Evolutionary conservation across 2,888 invertebrate species (phyloP).

Genomic region (Drosophila pseudotakahashii): DNA sequence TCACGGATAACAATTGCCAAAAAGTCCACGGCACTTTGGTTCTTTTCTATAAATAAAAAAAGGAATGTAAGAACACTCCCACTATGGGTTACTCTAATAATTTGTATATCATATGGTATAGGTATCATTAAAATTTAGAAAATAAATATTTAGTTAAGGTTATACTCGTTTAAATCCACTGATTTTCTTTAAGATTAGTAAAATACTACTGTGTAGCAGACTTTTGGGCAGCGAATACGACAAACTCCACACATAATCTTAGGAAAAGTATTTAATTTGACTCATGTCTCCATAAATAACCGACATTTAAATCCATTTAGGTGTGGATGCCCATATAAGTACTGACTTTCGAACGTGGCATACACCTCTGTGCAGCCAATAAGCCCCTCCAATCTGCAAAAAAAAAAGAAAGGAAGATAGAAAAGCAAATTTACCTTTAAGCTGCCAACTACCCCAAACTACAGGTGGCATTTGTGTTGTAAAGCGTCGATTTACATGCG

Average conservation of each 20-base stretch:
- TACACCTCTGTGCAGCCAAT: not conserved
- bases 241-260: not conserved
- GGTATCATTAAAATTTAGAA: no score
- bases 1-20: constrained; percentile 41
- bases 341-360: not conserved
- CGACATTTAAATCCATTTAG: not conserved
- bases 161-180: no score
- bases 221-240: not conserved
- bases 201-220: not conserved
- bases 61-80: not conserved
- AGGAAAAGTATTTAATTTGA: not conserved
- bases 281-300: not conserved
- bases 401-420: constrained; percentile 23
- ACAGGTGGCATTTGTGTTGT: constrained; percentile 74
- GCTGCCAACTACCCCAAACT: constrained; percentile 56
- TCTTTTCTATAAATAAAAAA: not conserved
- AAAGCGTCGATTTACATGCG: constrained; percentile 77
- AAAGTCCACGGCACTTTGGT: not conserved
- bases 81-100: not conserved
- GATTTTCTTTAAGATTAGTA: no score
- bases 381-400: not conserved
- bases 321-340: not conserved
- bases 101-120: no score
- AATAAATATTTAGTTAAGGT: no score
- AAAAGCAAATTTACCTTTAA: constrained; percentile 59